Conservation (phyloP, 1,140 invertebrate species). For the Pseudomyrmex cubaensis region DNA sequence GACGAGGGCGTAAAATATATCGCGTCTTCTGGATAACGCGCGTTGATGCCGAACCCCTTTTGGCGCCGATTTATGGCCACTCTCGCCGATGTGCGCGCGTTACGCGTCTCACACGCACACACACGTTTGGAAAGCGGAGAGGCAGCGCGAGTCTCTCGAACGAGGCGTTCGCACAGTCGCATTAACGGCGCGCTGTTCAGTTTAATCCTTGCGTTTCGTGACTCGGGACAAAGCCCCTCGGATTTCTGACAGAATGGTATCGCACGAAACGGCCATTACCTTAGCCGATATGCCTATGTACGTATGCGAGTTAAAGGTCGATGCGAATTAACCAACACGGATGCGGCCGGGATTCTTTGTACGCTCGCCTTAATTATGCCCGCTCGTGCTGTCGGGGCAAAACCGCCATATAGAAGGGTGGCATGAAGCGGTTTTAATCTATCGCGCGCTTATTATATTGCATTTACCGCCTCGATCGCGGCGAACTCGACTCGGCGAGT, state of each 20-base stretch:
- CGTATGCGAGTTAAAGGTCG: constrained; percentile 69
- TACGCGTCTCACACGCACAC: constrained; percentile 29
- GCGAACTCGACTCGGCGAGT: constrained; percentile 25
- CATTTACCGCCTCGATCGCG: constrained; percentile 36
- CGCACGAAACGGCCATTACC: constrained; percentile 85
- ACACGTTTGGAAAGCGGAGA: neutral
- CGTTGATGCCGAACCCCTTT: constrained; percentile 39
- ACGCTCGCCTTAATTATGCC: constrained; percentile 53
- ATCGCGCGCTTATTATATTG: constrained; percentile 60
- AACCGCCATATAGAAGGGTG: constrained; percentile 47
- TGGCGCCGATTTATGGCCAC: constrained; percentile 61
- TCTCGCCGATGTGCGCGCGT: constrained; percentile 44
- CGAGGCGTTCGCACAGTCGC: constrained; percentile 74
- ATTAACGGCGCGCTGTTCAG: constrained; percentile 80
- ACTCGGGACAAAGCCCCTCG: constrained; percentile 84
- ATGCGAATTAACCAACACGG: constrained; percentile 71
- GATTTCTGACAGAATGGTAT: constrained; percentile 85
- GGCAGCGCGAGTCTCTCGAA: constrained; percentile 17
- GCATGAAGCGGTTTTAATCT: constrained; percentile 54
- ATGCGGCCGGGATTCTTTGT: constrained; percentile 55
- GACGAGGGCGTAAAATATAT: constrained; percentile 42
- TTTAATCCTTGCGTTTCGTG: constrained; percentile 85
- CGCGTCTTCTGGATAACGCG: constrained; percentile 42
- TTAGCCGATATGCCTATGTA: constrained; percentile 73
- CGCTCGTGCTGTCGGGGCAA: constrained; percentile 33